Percentiles rank a stretch among this genome's conserved stretches.
These are phyloP conservation scores for Pseudococcus jackbeardsleyi DNA, from an alignment of 2,888 invertebrate genomes.

Conservation along the genomic window DNA sequence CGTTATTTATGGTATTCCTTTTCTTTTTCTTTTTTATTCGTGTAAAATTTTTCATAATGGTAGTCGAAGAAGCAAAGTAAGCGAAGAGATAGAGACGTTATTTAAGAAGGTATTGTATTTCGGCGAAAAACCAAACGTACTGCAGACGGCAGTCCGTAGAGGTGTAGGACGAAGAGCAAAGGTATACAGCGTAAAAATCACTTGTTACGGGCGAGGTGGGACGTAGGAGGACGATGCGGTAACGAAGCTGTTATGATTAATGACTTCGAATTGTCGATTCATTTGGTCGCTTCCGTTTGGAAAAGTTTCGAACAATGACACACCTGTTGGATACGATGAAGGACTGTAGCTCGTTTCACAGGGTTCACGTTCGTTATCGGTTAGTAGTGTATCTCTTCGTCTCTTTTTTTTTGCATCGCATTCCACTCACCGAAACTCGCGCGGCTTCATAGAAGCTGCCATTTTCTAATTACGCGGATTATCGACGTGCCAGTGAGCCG, in stretches of 20 bases:
- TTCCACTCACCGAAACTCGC: neutral
- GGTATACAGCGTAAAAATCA: constrained; percentile 20
- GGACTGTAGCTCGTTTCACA: constrained; percentile 42
- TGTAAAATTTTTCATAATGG: constrained; percentile 9
- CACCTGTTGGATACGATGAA: constrained; percentile 54
- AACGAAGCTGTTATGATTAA: constrained; percentile 54
- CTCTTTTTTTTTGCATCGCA: neutral
- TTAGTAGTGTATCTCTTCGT: neutral
- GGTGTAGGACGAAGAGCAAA: neutral
- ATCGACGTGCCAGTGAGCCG: constrained; percentile 38
- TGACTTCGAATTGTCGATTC: constrained; percentile 58
- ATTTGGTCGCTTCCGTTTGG: constrained; percentile 55
- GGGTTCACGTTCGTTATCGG: constrained; percentile 10
- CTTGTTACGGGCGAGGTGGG: constrained; percentile 1
- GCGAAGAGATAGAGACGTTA: constrained; percentile 26
- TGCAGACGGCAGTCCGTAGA: neutral
- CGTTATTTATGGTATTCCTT: neutral
- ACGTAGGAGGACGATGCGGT: neutral
- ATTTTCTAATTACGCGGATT: constrained; percentile 37
- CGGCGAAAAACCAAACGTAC: neutral
- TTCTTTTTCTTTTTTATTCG: constrained; percentile 8
- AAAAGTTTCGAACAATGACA: constrained; percentile 57
- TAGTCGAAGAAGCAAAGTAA: neutral
- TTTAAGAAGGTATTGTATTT: constrained; percentile 10
- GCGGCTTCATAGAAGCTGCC: neutral